Conservation (phyloP, 2,888 invertebrate genomes). For the Stegana nigrithorax region DNA sequence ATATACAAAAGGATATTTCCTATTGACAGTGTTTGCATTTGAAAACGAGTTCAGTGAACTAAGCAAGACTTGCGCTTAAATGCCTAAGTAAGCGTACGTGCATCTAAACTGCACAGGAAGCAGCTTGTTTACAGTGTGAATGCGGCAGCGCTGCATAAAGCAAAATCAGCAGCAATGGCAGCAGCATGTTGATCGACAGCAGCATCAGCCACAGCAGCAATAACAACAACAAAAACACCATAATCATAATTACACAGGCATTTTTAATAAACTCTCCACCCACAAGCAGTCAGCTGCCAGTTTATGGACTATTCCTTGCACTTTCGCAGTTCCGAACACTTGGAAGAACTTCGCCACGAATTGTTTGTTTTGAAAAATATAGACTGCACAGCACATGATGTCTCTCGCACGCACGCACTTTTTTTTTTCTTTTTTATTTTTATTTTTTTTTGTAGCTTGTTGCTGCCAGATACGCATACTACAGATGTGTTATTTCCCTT, state of each 20-base stretch:
- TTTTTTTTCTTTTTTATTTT: not conserved
- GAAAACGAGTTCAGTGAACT: slow-evolving; percentile 5
- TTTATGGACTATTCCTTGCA: slow-evolving; percentile 12
- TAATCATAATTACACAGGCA: slow-evolving; percentile 11
- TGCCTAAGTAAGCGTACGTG: not conserved
- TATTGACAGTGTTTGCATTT: slow-evolving; percentile 6
- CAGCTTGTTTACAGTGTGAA: slow-evolving; percentile 30
- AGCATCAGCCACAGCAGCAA: slow-evolving; percentile 13
- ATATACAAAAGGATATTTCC: not conserved
- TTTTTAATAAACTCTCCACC: slow-evolving; percentile 1
- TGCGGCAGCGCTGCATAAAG: too few relatives aligned
- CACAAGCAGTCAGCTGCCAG: not conserved
- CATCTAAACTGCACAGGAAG: slow-evolving; percentile 27
- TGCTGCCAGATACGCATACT: not conserved
- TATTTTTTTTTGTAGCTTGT: not conserved
- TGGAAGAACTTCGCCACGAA: not conserved
- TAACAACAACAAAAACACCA: not conserved
- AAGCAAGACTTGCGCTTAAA: too few relatives aligned
- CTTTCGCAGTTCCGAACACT: not conserved
- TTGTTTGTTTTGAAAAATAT: not conserved
- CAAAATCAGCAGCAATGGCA: slow-evolving; percentile 12
- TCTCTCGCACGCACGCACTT: not conserved
- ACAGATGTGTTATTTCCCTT: not conserved
- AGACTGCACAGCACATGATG: not conserved
- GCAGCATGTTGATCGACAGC: not conserved